These are phyloP conservation scores for Heterodera schachtii DNA, from an alignment of 1,140 invertebrate species.

Conservation along the genomic window DNA sequence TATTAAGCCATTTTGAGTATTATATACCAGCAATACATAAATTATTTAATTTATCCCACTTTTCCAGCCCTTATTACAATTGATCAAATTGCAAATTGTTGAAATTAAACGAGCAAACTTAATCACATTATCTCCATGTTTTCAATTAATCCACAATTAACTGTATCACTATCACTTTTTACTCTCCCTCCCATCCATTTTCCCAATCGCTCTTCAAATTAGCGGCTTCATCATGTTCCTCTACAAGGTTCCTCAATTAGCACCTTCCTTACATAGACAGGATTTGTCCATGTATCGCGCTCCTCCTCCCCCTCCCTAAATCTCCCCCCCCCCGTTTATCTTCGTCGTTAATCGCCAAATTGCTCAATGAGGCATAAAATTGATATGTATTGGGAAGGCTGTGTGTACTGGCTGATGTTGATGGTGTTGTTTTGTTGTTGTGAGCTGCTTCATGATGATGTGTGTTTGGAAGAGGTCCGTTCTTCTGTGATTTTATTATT, in stretches of 20 bases:
- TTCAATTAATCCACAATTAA: too few relatives aligned
- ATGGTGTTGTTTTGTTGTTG: neutral
- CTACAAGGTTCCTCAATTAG: neutral
- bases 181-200: too few relatives aligned
- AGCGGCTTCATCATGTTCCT: neutral
- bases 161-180: too few relatives aligned
- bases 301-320: neutral
- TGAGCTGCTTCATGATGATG: neutral
- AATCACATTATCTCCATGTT: too few relatives aligned
- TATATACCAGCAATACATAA: too few relatives aligned
- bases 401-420: neutral
- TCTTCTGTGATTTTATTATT: too few relatives aligned
- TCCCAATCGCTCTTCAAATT: neutral
- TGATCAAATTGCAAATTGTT: too few relatives aligned
- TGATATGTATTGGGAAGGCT: neutral
- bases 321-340: neutral
- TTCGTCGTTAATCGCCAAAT: conserved; percentile 2
- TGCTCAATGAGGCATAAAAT: neutral
- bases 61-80: too few relatives aligned
- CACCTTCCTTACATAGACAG: neutral
- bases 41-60: too few relatives aligned
- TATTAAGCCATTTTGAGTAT: too few relatives aligned
- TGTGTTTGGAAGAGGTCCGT: neutral
- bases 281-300: neutral
- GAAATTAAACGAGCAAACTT: too few relatives aligned